Conservation (phyloP, 1,140 invertebrate species). For the Lamellibrachia luymesi region DNA sequence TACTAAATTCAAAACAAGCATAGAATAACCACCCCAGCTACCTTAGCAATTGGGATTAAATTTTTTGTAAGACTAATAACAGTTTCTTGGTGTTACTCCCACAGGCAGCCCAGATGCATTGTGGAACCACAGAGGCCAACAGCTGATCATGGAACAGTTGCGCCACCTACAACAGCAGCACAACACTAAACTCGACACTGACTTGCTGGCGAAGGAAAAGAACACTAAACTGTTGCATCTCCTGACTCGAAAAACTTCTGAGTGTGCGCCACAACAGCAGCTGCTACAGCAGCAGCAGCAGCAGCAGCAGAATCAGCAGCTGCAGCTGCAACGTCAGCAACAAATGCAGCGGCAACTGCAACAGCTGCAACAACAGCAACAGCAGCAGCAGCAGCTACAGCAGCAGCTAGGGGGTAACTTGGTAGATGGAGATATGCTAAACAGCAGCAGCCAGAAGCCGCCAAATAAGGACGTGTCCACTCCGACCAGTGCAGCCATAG, state of each 20-base stretch:
- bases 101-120: background rate
- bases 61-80: too few species aligned
- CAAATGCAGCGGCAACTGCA: background rate
- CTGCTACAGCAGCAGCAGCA: background rate
- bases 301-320: background rate
- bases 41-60: too few species aligned
- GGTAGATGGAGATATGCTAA: background rate
- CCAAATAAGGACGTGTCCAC: background rate
- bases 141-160: background rate
- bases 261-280: background rate
- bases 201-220: background rate
- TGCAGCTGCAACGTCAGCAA: background rate
- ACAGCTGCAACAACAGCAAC: background rate
- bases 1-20: too few species aligned
- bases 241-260: background rate
- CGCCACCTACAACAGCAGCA: background rate
- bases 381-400: background rate
- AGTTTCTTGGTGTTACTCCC: background rate
- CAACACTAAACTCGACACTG: background rate
- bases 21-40: too few species aligned
- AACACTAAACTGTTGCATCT: background rate
- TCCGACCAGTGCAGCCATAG: background rate
- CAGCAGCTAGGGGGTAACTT: background rate
- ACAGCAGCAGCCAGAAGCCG: background rate
- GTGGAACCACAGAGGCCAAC: background rate